phyloP scores from a whole-genome alignment of 1,140 invertebrate genomes.

The Hesperophylax magnus region DNA sequence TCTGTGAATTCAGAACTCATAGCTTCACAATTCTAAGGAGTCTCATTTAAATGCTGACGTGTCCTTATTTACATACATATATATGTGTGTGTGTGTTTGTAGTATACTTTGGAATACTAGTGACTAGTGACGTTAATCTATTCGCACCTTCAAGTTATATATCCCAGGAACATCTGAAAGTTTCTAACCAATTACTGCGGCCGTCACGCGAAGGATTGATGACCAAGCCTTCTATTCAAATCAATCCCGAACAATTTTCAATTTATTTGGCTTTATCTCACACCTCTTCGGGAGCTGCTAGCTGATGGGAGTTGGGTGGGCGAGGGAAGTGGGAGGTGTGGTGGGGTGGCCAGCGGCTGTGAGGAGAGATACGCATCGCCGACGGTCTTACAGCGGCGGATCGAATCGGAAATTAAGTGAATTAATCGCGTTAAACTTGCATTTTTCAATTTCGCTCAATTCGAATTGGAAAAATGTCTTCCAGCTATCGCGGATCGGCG shows the following conservation, averaged over 20 bases:
- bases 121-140: conserved; percentile 26
- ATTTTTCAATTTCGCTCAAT: conserved; percentile 52
- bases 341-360: no score
- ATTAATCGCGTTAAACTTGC: conserved; percentile 50
- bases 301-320: neutral
- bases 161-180: conserved; percentile 37
- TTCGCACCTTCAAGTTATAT: neutral
- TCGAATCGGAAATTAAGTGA: conserved; percentile 52
- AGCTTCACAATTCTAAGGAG: no score
- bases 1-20: no score
- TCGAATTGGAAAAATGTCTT: conserved; percentile 46
- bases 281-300: neutral
- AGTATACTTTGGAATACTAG: neutral
- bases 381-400: conserved; percentile 8
- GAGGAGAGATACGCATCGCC: conserved; percentile 44
- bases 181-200: conserved; percentile 49
- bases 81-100: no score
- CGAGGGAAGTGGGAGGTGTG: no score
- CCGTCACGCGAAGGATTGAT: conserved; percentile 51
- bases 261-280: conserved; percentile 54
- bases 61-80: no score
- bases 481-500: conserved; percentile 36
- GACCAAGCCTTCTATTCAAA: conserved; percentile 54
- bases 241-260: conserved; percentile 54
- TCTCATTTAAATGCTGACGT: no score